A percentile compares a stretch with the other conserved stretches of the same genome.
phyloP scores from a whole-genome alignment of 2,888 invertebrate species.

The Agonopterix heracliana region DNA sequence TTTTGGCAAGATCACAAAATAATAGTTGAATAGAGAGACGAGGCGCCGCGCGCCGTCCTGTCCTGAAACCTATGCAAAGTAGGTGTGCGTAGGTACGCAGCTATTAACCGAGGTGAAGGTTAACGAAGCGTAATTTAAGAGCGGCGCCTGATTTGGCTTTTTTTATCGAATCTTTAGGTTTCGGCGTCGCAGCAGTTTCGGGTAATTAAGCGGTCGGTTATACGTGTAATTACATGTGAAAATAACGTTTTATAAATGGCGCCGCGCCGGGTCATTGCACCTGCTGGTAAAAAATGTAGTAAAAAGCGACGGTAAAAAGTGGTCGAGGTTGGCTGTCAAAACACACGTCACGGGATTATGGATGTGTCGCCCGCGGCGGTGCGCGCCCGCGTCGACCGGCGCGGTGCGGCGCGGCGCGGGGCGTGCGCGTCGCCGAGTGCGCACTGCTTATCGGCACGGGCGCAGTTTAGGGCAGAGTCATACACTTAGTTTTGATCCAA shows the following conservation, averaged over 20 bases:
- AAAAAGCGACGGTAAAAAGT: slow-evolving; percentile 50
- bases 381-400: slow-evolving; percentile 12
- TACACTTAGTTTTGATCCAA: no score
- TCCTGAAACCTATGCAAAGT: slow-evolving; percentile 26
- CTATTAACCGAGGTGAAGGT: slow-evolving; percentile 42
- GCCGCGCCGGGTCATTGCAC: slow-evolving; percentile 49
- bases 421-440: slow-evolving; percentile 19
- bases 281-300: slow-evolving; percentile 30
- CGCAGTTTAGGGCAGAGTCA: slow-evolving; percentile 16
- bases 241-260: slow-evolving; percentile 47
- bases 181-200: slow-evolving; percentile 52
- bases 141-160: slow-evolving; percentile 49
- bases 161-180: slow-evolving; percentile 39
- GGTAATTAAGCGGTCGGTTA: slow-evolving; percentile 66
- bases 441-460: slow-evolving; percentile 29
- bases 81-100: slow-evolving; percentile 22
- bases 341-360: slow-evolving; percentile 69
- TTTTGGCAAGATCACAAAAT: slow-evolving; percentile 53
- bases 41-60: slow-evolving; percentile 20
- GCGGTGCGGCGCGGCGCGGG: slow-evolving; percentile 7
- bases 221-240: slow-evolving; percentile 64
- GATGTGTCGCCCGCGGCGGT: slow-evolving; percentile 58
- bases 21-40: slow-evolving; percentile 48
- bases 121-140: slow-evolving; percentile 52
- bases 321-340: slow-evolving; percentile 56